Base-by-base conservation (phyloP, 2,888 invertebrate species). In the Phragmatobia fuliginosa region DNA sequence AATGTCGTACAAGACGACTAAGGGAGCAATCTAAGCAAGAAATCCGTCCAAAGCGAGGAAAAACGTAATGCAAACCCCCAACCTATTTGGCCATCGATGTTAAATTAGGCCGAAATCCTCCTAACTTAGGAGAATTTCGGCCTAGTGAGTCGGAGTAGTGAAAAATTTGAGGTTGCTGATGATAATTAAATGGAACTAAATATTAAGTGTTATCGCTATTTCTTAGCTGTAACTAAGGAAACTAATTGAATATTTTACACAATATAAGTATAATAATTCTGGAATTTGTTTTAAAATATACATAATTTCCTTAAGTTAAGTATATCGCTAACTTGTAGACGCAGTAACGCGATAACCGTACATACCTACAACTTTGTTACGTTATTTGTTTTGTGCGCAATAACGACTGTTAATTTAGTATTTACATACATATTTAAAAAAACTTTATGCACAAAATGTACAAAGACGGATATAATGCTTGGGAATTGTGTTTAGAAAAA, bases 151-250 rank as follows among this genome's bases (percentile, higher is more conserved):
- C 33, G 14, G 4, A 38, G 14, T 38, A 16, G 1, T 38, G 36
- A 38, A 38, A 38, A n/a, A n/a, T n/a, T n/a, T n/a, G n/a, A n/a
- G 4, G 16, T 38, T 16, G 38, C 16, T 16, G 11, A 38, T 4
- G 16, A 38, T 38, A 28, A 36, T 38, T n/a, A 62, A 60, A 45
- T n/a, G 3, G 33, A 33, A 32, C 38, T 66, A 66, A n/a, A n/a
- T 36, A 36, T 56, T 32, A 32, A 66, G 66, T 67, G 65, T 61
- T 76, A 81, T 78, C 72, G 60, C 41, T 61, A 62, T 62, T 76
- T 68, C 76, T 78, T 79, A 41, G 28, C 67, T 71, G 72, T 67
- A 62, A 56, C 62, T 38, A 67, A 67, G 38, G 62, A 62, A 66
- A 49, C 25, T 16, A 3, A 60, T 45, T 11, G 3, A 38, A 59